These are phyloP conservation scores for Melanotaenia pygmaea DNA, from an alignment of 2,797 vertebrate species.

Conservation along the genomic window DNA sequence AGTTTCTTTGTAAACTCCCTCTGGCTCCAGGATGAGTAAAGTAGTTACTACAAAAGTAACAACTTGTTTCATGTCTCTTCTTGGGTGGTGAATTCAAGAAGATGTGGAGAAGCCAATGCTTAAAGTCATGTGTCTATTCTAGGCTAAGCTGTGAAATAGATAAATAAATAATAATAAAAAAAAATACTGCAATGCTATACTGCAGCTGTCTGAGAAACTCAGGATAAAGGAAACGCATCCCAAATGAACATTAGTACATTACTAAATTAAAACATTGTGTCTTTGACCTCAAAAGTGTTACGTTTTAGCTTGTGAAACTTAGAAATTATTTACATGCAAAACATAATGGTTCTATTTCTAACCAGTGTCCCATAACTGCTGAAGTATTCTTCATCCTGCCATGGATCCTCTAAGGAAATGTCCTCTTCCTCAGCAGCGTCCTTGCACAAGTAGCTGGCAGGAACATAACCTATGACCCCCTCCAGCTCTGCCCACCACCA, in stretches of 20 bases:
- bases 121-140: constrained; percentile 6
- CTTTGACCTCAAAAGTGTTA: not conserved
- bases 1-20: not conserved
- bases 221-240: not conserved
- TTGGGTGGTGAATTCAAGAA: not conserved
- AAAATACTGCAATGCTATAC: not conserved
- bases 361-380: constrained; percentile 87
- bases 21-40: not conserved
- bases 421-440: constrained; percentile 43
- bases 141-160: not conserved
- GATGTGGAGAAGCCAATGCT: not conserved
- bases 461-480: constrained; percentile 81
- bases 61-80: not conserved
- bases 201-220: not conserved
- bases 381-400: constrained; percentile 89
- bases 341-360: constrained; percentile 15
- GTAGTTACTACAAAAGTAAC: too few species aligned
- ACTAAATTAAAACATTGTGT: not conserved
- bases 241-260: not conserved
- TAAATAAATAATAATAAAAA: too few species aligned
- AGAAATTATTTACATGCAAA: not conserved
- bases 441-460: constrained; percentile 75
- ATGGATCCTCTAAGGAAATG: constrained; percentile 74
- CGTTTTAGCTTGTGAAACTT: not conserved
- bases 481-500: constrained; percentile 87